Conservation (phyloP, 2,888 invertebrate species). For the Trachelus stipa region DNA sequence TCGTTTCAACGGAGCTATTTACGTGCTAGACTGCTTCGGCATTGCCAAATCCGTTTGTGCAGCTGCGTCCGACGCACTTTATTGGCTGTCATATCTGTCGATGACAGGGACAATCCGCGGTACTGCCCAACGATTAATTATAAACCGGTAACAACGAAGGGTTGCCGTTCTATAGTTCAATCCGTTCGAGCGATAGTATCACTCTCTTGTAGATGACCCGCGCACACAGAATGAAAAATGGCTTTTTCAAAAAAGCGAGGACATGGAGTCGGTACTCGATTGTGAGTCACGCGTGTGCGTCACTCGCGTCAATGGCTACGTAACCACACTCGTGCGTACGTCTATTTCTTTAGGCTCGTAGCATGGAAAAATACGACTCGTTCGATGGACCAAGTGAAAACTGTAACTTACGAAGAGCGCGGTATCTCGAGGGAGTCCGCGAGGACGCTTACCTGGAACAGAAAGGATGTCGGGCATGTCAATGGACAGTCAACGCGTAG, state of each 20-base stretch:
- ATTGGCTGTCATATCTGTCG: constrained; percentile 63
- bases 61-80: constrained; percentile 59
- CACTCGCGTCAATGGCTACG: too few relatives aligned
- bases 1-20: not conserved
- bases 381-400: too few relatives aligned
- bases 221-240: too few relatives aligned
- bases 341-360: too few relatives aligned
- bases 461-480: constrained; percentile 45
- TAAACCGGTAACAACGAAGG: constrained; percentile 59
- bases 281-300: too few relatives aligned
- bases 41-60: constrained; percentile 48
- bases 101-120: constrained; percentile 45
- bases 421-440: too few relatives aligned
- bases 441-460: constrained; percentile 49
- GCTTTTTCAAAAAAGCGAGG: too few relatives aligned
- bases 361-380: too few relatives aligned
- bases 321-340: too few relatives aligned
- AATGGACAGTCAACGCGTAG: constrained; percentile 15
- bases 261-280: too few relatives aligned
- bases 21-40: constrained; percentile 26
- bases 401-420: too few relatives aligned
- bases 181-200: constrained; percentile 16
- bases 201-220: too few relatives aligned
- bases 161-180: constrained; percentile 51
- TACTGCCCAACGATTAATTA: constrained; percentile 59